Base-by-base conservation (phyloP, 30 jellyfish, hydroid and myxozoan species). In the Hydra vulgaris region DNA sequence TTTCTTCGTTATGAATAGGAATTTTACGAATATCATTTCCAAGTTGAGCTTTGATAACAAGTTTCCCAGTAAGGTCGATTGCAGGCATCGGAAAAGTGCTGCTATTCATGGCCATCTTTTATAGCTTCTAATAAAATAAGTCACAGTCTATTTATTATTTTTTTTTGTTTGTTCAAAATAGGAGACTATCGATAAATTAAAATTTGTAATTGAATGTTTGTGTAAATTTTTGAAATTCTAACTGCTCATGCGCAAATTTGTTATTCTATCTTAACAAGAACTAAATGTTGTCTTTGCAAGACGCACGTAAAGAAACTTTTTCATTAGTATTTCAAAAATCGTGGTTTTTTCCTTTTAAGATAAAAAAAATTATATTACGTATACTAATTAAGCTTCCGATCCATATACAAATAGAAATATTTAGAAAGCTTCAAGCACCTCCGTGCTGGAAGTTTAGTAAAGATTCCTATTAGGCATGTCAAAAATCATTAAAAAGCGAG, bases 1-100 rank as follows among this genome's bases (percentile, higher is more conserved):
- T 87, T 70, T 92, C 98, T 78, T 92, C 98, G 68, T 92, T 92
- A 89, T 87, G 95, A 27, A 92, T 88, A 23, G 98, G 98, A 74
- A 92, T 88, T 83, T 92, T 72, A 15, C 98, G 89, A 72, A 90
- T 90, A 78, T 90, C 97, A 66, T 86, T 94, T 23, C 97, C 97
- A 18, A 90, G 90, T 74, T 85, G 97, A 5, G 95, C 97, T 81
- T 90, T 90, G 78, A 90, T 86, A 52, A 90, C 86, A 81, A 90
- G 83, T 78, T 90, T 90, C 20, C 97, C 97, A 15, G 97, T 66
- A 75, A 90, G 71, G 72, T 90, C 97, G 23, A 90, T 85, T 18
- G 82, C 88, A 15, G 95, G 95, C 83, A 75, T 75, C n/a, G 83
- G 83, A 26, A 75, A 75, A 75, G 26, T 75, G 26, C 56, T 75